phyloP scores from a whole-genome alignment of 2,797 vertebrate species.

The Pyrocephalus nanus region DNA sequence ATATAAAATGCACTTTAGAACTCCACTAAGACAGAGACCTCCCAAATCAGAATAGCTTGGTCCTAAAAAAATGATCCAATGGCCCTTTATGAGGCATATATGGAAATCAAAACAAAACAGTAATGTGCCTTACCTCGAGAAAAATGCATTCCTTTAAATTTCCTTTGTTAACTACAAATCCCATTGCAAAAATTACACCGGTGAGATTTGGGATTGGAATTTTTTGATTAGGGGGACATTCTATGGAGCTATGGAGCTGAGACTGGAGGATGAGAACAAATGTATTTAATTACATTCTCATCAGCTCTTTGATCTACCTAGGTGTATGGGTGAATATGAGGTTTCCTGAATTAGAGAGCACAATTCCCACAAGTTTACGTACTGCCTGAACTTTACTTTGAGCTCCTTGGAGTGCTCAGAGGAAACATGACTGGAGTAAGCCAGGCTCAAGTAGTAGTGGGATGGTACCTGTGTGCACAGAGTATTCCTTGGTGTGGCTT shows the following conservation, averaged over 20 bases:
- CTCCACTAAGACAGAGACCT: not conserved
- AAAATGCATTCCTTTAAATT: not conserved
- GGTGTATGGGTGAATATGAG: not conserved
- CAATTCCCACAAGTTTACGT: not conserved
- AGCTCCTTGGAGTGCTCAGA: not conserved
- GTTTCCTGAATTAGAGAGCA: not conserved
- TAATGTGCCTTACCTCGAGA: not conserved
- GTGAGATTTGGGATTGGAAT: not conserved
- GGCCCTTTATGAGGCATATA: not conserved
- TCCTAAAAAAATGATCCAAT: not conserved
- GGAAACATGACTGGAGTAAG: not conserved
- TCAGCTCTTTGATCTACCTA: not conserved
- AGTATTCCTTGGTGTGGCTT: not conserved
- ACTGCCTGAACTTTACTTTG: not conserved
- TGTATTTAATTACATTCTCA: not conserved
- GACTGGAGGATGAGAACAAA: not conserved
- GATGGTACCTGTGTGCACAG: not conserved
- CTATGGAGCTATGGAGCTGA: not conserved
- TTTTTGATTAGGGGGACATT: not conserved
- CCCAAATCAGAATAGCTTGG: not conserved
- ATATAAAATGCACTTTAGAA: not conserved
- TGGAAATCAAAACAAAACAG: not conserved
- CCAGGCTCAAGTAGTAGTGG: not conserved
- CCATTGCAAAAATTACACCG: not conserved
- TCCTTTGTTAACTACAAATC: not conserved